Evolutionary conservation across 2,797 vertebrate species (phyloP), one percentile per base, ranked within the genome.

Genomic region (Myotis vivesi): DNA sequence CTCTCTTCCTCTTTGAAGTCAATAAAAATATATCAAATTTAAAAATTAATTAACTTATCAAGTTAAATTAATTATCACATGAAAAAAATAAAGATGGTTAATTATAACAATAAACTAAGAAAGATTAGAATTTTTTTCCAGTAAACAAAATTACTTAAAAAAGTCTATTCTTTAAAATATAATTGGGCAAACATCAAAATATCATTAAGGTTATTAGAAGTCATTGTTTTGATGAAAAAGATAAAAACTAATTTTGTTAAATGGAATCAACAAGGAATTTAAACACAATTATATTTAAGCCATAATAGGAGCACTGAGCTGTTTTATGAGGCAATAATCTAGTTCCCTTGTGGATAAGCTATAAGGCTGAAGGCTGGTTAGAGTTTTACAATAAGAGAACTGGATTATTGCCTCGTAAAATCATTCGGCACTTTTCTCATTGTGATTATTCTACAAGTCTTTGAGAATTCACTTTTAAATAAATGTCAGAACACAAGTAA

Each of bases 221-320:
- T 11, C 93, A 86, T 36, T 96, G 87, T 91, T 97, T 92, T 66
- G 10, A 95, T 92, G 80, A 97, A 97, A 98, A 89, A 94, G 44
- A 95, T 95, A 96, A 97, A 97, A 98, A 80, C 41, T 97, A 95
- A 97, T 97, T 98, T 97, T 97, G 15, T 95, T 96, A 97, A 96
- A 94, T 97, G 84, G 96, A 98, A 96, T 84, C 93, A 97, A 94
- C 68, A 97, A 97, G 80, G 86, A 94, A 87, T 98, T 98, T 97
- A 97, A 97, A 97, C 96, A 94, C 41, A 97, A 94, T 98, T 97
- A 94, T 88, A 96, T 89, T 98, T 97, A 97, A 98, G 44, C 23
- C 1, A 8, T 96, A 98, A 93, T 75, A 97, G 95, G 93, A 97
- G 36, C n/a, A 90, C 28, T 2, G 95, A 96, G 83, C 59, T 97